A percentile compares a stretch with the other conserved stretches of the same genome.
Evolutionary conservation across 2,797 vertebrate genomes (phyloP).

Genomic region (Cossypha heuglini): DNA sequence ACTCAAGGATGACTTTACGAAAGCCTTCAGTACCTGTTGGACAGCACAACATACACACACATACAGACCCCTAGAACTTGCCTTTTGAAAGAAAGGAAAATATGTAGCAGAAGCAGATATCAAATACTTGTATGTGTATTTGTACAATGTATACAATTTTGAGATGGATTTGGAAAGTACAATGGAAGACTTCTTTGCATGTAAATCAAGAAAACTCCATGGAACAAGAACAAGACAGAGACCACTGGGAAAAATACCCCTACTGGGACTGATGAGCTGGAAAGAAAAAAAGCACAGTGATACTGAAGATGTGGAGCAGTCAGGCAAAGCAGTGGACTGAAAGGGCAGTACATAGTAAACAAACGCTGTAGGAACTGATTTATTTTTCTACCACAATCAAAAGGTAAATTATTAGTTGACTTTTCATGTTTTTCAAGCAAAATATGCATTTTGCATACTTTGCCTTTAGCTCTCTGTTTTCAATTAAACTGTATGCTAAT

Average conservation of each 20-base stretch:
- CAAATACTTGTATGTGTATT: background rate
- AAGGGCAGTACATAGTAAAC: background rate
- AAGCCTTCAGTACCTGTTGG: background rate
- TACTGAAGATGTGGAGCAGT: background rate
- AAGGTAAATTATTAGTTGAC: background rate
- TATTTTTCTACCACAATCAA: background rate
- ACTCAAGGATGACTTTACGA: background rate
- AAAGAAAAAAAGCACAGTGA: background rate
- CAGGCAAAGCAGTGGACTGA: background rate
- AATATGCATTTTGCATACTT: background rate
- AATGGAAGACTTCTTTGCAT: background rate
- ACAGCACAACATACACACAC: background rate
- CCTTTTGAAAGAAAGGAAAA: background rate
- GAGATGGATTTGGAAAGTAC: background rate
- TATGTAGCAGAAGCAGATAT: background rate
- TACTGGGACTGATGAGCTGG: background rate
- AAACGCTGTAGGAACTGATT: background rate
- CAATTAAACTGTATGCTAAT: background rate
- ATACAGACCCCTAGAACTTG: background rate
- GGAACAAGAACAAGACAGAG: background rate
- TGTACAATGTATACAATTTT: background rate
- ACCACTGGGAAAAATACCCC: background rate
- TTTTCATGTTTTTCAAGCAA: background rate
- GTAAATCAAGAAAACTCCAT: background rate
- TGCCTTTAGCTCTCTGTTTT: background rate